Percentiles rank a stretch among this genome's conserved stretches.
Evolutionary conservation across 2,797 vertebrate species (phyloP).

Genomic region (Petrocephalus sullivani): DNA sequence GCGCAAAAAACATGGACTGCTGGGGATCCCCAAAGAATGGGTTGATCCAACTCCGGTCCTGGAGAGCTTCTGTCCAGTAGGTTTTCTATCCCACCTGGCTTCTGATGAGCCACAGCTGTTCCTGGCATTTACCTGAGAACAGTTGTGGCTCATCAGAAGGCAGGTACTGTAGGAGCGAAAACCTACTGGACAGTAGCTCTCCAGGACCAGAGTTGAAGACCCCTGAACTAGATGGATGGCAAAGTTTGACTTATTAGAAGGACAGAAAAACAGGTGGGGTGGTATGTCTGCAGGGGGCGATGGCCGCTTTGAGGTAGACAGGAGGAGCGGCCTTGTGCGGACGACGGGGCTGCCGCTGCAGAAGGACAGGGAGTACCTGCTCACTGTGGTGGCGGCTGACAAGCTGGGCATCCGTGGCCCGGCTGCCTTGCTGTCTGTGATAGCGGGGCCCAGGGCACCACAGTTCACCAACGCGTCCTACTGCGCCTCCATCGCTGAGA

Average conservation of each 20-base stretch:
- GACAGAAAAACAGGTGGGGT: background rate
- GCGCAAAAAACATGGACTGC: background rate
- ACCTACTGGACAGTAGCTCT: too few relatives aligned
- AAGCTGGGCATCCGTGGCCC: constrained; percentile 67
- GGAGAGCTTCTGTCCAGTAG: too few relatives aligned
- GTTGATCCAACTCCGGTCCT: background rate
- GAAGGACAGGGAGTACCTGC: constrained; percentile 71
- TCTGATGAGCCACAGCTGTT: too few relatives aligned
- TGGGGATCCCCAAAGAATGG: background rate
- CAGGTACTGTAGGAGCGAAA: too few relatives aligned
- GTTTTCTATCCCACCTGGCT: too few relatives aligned
- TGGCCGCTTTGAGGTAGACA: constrained; percentile 75
- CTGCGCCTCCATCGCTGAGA: constrained; percentile 68
- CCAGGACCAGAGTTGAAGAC: too few relatives aligned
- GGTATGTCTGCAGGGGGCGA: constrained; percentile 65
- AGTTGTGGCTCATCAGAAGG: too few relatives aligned
- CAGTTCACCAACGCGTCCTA: constrained; percentile 76
- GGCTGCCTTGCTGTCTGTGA: constrained; percentile 65
- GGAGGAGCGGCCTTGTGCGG: constrained; percentile 70
- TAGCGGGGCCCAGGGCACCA: constrained; percentile 69
- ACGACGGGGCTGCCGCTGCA: constrained; percentile 73
- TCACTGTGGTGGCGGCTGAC: constrained; percentile 73
- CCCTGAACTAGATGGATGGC: background rate
- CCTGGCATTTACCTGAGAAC: too few relatives aligned
- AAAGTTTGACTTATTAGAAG: background rate